Conservation (phyloP, 2,888 invertebrate genomes). For the Glyphotaelius pellucidus region DNA sequence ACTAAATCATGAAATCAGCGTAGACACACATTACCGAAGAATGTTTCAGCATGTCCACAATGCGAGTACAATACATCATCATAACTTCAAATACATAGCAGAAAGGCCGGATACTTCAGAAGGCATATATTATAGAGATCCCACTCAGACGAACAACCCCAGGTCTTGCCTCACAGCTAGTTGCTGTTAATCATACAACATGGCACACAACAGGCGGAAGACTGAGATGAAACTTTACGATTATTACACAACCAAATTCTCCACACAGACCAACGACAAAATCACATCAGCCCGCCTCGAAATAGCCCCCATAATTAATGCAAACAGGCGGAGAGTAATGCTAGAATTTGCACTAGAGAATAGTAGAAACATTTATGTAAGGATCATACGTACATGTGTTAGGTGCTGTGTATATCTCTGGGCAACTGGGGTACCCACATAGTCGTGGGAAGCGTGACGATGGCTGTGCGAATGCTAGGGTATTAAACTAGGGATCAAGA, state of each 20-base stretch:
- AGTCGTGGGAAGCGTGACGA: background rate
- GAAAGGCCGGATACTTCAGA: background rate
- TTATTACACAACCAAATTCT: background rate
- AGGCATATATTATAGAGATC: background rate
- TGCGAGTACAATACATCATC: background rate
- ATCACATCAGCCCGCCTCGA: slow-evolving; percentile 23
- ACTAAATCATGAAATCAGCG: background rate
- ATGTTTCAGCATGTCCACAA: background rate
- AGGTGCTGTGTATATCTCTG: background rate
- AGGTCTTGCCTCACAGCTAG: background rate
- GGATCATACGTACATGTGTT: background rate
- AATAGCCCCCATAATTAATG: slow-evolving; percentile 43
- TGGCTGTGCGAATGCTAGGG: background rate
- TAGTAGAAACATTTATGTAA: background rate
- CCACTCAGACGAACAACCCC: background rate
- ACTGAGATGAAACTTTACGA: slow-evolving; percentile 7
- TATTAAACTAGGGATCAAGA: background rate
- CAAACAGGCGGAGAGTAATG: slow-evolving; percentile 18
- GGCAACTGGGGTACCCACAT: background rate
- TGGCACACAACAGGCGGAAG: background rate
- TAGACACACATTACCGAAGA: background rate
- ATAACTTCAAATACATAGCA: background rate
- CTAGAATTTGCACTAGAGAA: slow-evolving; percentile 30
- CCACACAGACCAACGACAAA: background rate
- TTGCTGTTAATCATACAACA: slow-evolving; percentile 3